These are phyloP conservation scores for Otolemur garnettii DNA, from an alignment of 2,113 vertebrate genomes.

Conservation along the genomic window DNA sequence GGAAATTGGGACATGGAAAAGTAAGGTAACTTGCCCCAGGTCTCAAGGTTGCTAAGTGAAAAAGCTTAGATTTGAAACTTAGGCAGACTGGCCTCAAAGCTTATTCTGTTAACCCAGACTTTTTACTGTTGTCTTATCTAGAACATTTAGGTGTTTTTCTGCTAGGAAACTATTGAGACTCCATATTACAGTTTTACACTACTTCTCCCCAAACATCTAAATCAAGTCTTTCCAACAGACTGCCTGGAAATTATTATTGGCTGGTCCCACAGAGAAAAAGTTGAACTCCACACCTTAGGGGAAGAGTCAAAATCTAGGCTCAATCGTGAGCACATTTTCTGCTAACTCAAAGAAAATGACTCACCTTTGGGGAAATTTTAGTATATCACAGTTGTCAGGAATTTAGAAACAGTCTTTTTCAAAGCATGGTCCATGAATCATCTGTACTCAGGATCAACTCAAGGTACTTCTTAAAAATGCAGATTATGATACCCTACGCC, in stretches of 20 bases:
- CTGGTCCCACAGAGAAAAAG: neutral
- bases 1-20: neutral
- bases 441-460: neutral
- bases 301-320: neutral
- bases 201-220: slow-evolving; percentile 14
- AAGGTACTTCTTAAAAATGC: neutral
- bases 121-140: neutral
- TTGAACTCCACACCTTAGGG: neutral
- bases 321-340: neutral
- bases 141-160: neutral
- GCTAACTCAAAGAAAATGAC: neutral
- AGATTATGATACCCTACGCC: neutral
- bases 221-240: neutral
- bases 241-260: neutral
- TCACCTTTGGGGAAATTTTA: neutral
- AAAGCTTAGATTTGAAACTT: neutral
- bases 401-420: neutral
- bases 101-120: neutral
- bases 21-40: neutral
- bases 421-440: neutral
- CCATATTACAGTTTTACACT: neutral
- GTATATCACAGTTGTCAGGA: neutral
- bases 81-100: neutral
- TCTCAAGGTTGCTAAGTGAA: neutral
- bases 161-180: slow-evolving; percentile 7